Conservation (phyloP, 2,113 vertebrate genomes). For the Antechinus flavipes region DNA sequence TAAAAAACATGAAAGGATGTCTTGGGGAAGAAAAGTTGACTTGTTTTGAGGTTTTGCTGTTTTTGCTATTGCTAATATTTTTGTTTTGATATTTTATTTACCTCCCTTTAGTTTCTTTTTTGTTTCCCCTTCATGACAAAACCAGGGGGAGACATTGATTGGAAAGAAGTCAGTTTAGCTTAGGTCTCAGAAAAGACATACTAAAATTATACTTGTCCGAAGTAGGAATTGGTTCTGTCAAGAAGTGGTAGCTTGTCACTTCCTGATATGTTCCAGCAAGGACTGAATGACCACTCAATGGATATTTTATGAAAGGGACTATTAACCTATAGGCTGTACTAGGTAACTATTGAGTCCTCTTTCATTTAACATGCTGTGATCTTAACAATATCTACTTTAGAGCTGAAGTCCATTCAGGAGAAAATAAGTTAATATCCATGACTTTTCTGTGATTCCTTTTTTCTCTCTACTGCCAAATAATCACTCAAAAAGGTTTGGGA, state of each 20-base stretch:
- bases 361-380: not conserved
- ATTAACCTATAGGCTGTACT: not conserved
- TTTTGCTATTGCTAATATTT: not conserved
- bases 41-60: not conserved
- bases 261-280: not conserved
- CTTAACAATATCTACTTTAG: not conserved
- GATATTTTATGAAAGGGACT: not conserved
- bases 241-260: not conserved
- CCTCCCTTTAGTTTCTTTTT: not conserved
- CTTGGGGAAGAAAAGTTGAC: not conserved
- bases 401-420: not conserved
- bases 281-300: not conserved
- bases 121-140: not conserved
- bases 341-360: not conserved
- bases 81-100: not conserved
- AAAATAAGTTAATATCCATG: not conserved
- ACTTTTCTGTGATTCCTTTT: not conserved
- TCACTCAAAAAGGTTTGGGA: not conserved
- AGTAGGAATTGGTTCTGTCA: not conserved
- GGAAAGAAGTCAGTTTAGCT: not conserved
- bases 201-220: not conserved
- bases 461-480: not conserved
- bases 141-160: not conserved
- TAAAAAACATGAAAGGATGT: not conserved
- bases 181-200: not conserved